phyloP scores from a whole-genome alignment of 2,113 vertebrate species.

The Blennius ocellaris region DNA sequence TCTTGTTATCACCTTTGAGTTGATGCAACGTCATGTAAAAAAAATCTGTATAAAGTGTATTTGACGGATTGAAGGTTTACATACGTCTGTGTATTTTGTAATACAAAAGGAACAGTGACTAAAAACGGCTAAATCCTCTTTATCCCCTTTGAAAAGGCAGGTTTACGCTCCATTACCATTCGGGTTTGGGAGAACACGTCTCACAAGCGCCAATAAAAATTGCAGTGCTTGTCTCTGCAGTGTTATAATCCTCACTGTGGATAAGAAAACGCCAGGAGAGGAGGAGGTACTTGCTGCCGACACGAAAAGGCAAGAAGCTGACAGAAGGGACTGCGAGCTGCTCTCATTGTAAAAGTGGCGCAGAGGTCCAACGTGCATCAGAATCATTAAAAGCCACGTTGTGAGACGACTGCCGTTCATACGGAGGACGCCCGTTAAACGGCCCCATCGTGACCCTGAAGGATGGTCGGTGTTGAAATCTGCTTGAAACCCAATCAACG shows the following conservation, averaged over 20 bases:
- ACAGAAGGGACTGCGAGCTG: conserved; percentile 41
- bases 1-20: too few species aligned
- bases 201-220: background rate
- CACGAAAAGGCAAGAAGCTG: conserved; percentile 53
- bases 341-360: conserved; percentile 2
- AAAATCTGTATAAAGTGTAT: too few species aligned
- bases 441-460: conserved; percentile 4
- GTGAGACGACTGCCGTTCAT: background rate
- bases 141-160: too few species aligned
- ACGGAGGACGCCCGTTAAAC: conserved; percentile 7
- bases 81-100: too few species aligned
- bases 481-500: conserved; percentile 27
- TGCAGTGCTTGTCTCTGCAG: background rate
- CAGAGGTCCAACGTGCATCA: background rate
- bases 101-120: too few species aligned
- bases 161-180: too few species aligned
- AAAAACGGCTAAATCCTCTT: too few species aligned
- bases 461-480: conserved; percentile 7
- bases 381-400: background rate
- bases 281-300: conserved; percentile 40
- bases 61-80: too few species aligned
- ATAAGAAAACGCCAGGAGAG: conserved; percentile 4
- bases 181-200: too few species aligned
- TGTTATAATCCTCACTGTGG: background rate
- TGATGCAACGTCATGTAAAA: too few species aligned